Base-by-base conservation (phyloP, 2,888 invertebrate species). In the Andrena dorsata region DNA sequence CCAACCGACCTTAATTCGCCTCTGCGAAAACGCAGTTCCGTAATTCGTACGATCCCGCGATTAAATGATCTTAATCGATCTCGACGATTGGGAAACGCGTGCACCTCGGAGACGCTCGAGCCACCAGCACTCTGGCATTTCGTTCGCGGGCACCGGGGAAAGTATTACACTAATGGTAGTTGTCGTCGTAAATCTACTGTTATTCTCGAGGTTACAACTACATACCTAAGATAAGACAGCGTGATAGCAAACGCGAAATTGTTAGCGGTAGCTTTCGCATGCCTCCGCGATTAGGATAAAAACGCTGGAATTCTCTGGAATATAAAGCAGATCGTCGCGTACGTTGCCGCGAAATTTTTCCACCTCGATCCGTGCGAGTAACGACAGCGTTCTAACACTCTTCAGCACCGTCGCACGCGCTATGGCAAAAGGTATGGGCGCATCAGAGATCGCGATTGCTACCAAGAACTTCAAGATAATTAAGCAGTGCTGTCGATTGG, bases 231-330 rank as follows among this genome's bases (percentile, higher is more conserved):
- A 86, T 86, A 86, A 86, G 73, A 60, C 8, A 5, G 0, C 28
- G 7, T 60, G 86, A 86, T 86, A 84, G 64, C 74, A 60, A 8
- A 13, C 5, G 56, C 35, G 16, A 77, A 86, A 79, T 86, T 70
- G 79, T 82, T 76, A 74, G 61, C 20, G 72, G 51, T 26, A 60
- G 49, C 32, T 74, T 72, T 72, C 58, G 70, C 78, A 32, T 56
- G 73, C 63, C 73, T 53, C 70, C 20, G 63, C 63, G 58, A n/a
- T 56, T 32, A 20, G 72, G 13, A 86, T 86, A 86, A 86, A 86
- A 84, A 80, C 64, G 20, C 6, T 3, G n/a, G 69, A 47, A 72
- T 56, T 58, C n/a, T 8, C 41, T 32, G 23, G 28, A 73, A 66
- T 4, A 10, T 7, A 1, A 0, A 2, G 4, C n/a, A 82, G 51